Base-by-base conservation (phyloP, 2,888 invertebrate species). In the Eupsilia transversa region DNA sequence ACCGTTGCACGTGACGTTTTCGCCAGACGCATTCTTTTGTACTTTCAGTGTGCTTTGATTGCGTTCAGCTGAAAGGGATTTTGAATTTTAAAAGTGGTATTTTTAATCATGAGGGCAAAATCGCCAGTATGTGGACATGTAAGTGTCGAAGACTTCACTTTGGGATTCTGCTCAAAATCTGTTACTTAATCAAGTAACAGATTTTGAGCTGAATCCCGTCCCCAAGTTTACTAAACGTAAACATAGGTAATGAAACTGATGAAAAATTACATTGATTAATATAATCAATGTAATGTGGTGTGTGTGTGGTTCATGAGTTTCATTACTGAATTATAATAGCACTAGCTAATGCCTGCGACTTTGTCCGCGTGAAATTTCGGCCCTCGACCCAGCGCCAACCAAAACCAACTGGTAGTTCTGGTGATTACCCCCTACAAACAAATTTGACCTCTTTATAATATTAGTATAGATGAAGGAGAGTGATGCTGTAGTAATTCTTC, bases 11-110 rank as follows among this genome's bases (percentile, higher is more conserved):
- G 94, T 93, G 49, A 95, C 93, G 77, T 90, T 92, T 86, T 96
- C 96, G 7, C 94, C 94, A 1, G 92, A 88, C 10, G 94, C 91
- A 76, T 94, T 94, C 96, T 97, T 97, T 89, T 97, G 97, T 89
- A 97, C 97, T 86, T 96, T 96, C 77, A 97, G 94, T 79, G 97
- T 97, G 93, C 97, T 97, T 91, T 98, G 98, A 94, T 97, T 98
- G 91, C 98, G 97, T 94, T 98, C 98, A 88, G 98, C 98, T 98
- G 90, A 43, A 95, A 85, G 1, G 7, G 30, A 17, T 27, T 49
- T 43, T 38, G 0, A 9, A 52, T 38, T 68, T 56, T 41, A 35
- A 0, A 30, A n/a, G 2, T 23, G 10, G 33, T 20, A 7, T 56
- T 30, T 30, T 30, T 3, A 12, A 46, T 12, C 35, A 10, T 35